Conservation (phyloP, 2,888 invertebrate species). For the Thecophora atra region DNA sequence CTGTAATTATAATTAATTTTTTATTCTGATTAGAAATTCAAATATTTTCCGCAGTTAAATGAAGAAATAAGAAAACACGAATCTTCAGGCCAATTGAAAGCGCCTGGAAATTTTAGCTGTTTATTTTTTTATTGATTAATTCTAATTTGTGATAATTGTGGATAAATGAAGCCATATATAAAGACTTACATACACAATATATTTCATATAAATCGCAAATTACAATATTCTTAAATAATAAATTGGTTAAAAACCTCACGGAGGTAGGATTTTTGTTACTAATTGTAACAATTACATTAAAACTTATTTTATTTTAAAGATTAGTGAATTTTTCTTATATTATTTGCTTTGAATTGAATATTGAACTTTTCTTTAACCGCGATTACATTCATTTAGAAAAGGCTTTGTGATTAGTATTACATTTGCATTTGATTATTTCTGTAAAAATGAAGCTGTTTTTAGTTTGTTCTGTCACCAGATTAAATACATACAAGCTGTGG, state of each 20-base stretch:
- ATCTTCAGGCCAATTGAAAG: no score
- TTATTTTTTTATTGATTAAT: no score
- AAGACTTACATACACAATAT: background rate
- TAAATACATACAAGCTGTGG: conserved; percentile 20
- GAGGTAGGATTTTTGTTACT: conserved; percentile 44
- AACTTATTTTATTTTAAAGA: background rate
- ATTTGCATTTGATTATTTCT: background rate
- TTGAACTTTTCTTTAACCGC: no score
- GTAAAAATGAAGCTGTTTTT: background rate
- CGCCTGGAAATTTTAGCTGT: no score
- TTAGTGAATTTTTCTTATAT: background rate
- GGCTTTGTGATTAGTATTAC: no score
- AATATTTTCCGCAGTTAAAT: no score
- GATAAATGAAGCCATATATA: background rate
- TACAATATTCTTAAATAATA: conserved; percentile 1
- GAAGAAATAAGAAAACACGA: no score
- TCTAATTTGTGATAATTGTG: no score
- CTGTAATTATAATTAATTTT: no score
- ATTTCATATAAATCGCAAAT: background rate
- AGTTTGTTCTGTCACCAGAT: background rate
- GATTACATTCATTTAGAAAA: no score
- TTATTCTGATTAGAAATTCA: no score
- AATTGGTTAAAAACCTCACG: conserved; percentile 50
- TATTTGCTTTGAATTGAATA: no score
- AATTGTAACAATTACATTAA: background rate